These are phyloP conservation scores for Eleginops maclovinus DNA, from an alignment of 2,113 vertebrate genomes.

Conservation along the genomic window DNA sequence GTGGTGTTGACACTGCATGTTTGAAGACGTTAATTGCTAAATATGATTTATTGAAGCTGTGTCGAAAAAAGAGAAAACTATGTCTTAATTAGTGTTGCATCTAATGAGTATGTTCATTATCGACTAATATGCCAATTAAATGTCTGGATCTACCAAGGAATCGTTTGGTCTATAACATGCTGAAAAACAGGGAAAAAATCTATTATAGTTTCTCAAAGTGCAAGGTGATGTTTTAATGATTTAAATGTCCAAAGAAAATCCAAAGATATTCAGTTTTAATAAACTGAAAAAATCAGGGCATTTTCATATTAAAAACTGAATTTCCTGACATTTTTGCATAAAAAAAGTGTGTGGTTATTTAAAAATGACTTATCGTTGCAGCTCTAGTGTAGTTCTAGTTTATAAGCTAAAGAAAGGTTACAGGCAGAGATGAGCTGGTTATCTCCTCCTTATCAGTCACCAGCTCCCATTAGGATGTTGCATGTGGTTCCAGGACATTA, in stretches of 20 bases:
- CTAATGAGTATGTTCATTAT: too few relatives aligned
- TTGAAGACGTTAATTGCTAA: conserved; percentile 11
- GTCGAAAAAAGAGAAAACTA: neutral
- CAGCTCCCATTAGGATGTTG: conserved; percentile 77
- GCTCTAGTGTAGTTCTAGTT: neutral
- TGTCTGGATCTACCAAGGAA: too few relatives aligned
- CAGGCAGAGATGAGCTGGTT: conserved; percentile 63
- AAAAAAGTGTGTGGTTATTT: too few relatives aligned
- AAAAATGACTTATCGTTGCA: too few relatives aligned
- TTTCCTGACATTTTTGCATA: too few relatives aligned
- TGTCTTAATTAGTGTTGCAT: neutral
- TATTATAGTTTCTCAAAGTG: too few relatives aligned
- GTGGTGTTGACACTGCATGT: neutral
- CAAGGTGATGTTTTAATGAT: neutral
- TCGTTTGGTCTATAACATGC: too few relatives aligned
- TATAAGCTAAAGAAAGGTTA: conserved; percentile 28
- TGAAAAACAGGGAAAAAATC: too few relatives aligned
- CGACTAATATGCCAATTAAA: conserved; percentile 1
- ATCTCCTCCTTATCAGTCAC: conserved; percentile 78
- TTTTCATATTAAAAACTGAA: too few relatives aligned
- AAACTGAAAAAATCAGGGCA: too few relatives aligned
- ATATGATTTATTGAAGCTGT: conserved; percentile 14
- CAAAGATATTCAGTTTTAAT: too few relatives aligned
- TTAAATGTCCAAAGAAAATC: too few relatives aligned
- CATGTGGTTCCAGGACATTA: conserved; percentile 82